Evolutionary conservation across 2,888 invertebrate genomes (phyloP).

Genomic region (Neoascia interrupta): DNA sequence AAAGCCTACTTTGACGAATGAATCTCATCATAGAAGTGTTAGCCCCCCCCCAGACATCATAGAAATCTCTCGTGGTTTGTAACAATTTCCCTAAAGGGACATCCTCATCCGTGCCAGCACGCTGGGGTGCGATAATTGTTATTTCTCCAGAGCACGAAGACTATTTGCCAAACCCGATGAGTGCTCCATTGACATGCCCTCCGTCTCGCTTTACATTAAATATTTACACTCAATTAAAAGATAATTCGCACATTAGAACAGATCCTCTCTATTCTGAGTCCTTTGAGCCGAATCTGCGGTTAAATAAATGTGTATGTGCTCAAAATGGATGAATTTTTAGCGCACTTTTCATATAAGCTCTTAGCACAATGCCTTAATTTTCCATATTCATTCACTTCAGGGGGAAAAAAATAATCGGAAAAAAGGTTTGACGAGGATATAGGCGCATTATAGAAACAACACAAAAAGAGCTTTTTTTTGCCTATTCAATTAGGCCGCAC

Average conservation of each 20-base stretch:
- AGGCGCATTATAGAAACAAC: no score
- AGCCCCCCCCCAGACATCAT: background rate
- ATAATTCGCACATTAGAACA: conserved; percentile 59
- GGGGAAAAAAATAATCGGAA: background rate
- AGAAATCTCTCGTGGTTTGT: conserved; percentile 2
- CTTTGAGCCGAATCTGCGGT: conserved; percentile 2
- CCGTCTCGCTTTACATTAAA: conserved; percentile 39
- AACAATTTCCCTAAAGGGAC: background rate
- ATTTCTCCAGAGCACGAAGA: conserved; percentile 9
- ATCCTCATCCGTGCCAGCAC: background rate
- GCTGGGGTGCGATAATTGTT: conserved; percentile 35
- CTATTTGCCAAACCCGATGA: background rate
- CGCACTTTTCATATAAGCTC: no score
- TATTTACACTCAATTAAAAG: conserved; percentile 64
- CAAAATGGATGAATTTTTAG: conserved; percentile 45
- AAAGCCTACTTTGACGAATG: conserved; percentile 11
- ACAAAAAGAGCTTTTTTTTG: conserved; percentile 34
- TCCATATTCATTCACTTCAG: background rate
- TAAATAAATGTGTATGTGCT: conserved; percentile 19
- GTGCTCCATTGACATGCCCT: background rate
- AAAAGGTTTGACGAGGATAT: conserved; percentile 10
- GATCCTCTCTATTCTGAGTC: background rate
- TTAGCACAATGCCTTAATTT: conserved; percentile 7
- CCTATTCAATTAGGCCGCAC: conserved; percentile 47
- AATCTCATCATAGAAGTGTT: conserved; percentile 18